Evolutionary conservation across 2,888 invertebrate genomes (phyloP), one percentile per base, ranked within the genome.

Genomic region (Prostheceraeus crozeri): DNA sequence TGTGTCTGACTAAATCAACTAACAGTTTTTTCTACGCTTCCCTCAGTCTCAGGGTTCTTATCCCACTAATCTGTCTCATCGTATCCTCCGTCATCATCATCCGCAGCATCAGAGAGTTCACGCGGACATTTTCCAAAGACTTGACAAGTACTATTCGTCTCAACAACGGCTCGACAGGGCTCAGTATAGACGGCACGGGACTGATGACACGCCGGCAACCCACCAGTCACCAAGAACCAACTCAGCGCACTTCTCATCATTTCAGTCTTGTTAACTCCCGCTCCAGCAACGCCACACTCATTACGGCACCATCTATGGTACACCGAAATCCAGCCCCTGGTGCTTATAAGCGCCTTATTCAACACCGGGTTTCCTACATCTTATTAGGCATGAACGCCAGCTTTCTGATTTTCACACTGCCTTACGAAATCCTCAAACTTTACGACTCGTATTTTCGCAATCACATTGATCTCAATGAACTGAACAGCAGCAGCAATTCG

Each of bases 331-430:
- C n/a, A n/a, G n/a, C n/a, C n/a, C 40, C 19, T 6, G 40, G 40
- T 40, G 28, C 14, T 6, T 19, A 36, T 11, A 54, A 54, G 19
- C 6, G 40, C 6, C 25, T n/a, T 4, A 54, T 54, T n/a, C 57
- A 57, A 19, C 57, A 57, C 16, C 3, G 57, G 1, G 58, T 57
- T 53, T 57, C 57, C 2, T 25, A 27, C 57, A 58, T 30, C 19
- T 30, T 57, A 14, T 19, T 57, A 11, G 57, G 57, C 11, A 57
- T 57, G 57, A 57, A 57, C 57, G 21, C 57, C 10, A 59, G 58
- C 11, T 57, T 57, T 14, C 27, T 57, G 55, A 21, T 57, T n/a
- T 57, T 57, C 31, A 30, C 55, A n/a, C 25, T 57, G 27, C 57
- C 57, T 11, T 57, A 28, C 21, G 57, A 57, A 19, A 23, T 57